Evolutionary conservation across 2,113 vertebrate species (phyloP).

Genomic region (Astur gentilis): DNA sequence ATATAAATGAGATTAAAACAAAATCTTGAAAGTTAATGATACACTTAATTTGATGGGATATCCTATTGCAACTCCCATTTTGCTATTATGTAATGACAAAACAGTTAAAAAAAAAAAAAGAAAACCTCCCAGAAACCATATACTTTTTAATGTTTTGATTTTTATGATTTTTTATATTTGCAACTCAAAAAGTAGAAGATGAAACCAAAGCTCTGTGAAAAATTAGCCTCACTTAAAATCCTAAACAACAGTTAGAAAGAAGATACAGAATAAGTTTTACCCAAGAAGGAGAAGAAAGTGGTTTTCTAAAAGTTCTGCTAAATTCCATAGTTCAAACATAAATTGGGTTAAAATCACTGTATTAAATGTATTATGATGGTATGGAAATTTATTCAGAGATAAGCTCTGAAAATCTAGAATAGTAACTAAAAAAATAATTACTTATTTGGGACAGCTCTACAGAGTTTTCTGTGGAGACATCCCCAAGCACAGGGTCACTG

Average conservation of each 20-base stretch:
- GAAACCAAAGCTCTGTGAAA: neutral
- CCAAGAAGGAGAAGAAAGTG: neutral
- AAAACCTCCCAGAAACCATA: neutral
- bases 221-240: neutral
- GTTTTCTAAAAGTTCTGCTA: neutral
- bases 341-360: neutral
- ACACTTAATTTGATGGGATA: neutral
- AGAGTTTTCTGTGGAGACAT: neutral
- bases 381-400: neutral
- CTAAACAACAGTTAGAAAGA: neutral
- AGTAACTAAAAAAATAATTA: neutral
- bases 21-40: neutral
- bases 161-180: neutral
- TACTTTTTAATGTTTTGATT: neutral
- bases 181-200: neutral
- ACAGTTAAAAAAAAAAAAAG: neutral
- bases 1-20: slow-evolving; percentile 17
- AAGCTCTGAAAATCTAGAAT: neutral
- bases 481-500: neutral
- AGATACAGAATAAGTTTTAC: neutral
- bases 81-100: neutral
- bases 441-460: neutral
- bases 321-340: neutral
- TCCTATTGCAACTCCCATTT: neutral
- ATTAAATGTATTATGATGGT: neutral